A percentile compares a stretch with the other conserved stretches of the same genome.
Conservation (phyloP, 2,113 vertebrate species). For the Catharus fuscescens region DNA sequence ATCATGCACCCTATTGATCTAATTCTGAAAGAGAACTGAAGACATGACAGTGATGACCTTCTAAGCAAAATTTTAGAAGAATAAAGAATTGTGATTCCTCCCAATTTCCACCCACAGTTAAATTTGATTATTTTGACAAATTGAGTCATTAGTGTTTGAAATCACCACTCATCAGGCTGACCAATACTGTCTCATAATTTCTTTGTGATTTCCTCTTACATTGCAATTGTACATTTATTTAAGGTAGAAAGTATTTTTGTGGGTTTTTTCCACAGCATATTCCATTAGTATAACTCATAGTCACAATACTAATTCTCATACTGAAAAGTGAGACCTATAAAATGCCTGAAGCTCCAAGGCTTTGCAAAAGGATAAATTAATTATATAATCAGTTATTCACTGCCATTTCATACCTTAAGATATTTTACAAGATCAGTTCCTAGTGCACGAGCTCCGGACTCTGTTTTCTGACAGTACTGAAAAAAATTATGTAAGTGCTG, state of each 20-base stretch:
- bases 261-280: not conserved
- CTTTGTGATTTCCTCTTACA: not conserved
- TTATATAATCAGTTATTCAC: not conserved
- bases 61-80: not conserved
- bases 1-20: not conserved
- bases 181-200: not conserved
- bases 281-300: not conserved
- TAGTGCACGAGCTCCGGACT: slow-evolving; percentile 80
- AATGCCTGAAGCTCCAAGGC: not conserved
- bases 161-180: not conserved
- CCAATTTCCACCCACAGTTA: not conserved
- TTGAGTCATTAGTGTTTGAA: not conserved
- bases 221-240: not conserved
- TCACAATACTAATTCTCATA: not conserved
- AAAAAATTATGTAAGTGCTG: too few relatives aligned
- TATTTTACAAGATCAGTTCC: slow-evolving; percentile 94
- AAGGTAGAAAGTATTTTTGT: not conserved
- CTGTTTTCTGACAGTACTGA: slow-evolving; percentile 86
- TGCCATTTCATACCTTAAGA: slow-evolving; percentile 87
- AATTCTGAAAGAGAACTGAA: not conserved
- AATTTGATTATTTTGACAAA: not conserved
- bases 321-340: not conserved
- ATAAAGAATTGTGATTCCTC: not conserved
- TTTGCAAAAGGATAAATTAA: not conserved
- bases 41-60: not conserved